Percentiles rank a stretch among this genome's conserved stretches.
Conservation (phyloP, 2,888 invertebrate genomes). For the Platynereis dumerilii region DNA sequence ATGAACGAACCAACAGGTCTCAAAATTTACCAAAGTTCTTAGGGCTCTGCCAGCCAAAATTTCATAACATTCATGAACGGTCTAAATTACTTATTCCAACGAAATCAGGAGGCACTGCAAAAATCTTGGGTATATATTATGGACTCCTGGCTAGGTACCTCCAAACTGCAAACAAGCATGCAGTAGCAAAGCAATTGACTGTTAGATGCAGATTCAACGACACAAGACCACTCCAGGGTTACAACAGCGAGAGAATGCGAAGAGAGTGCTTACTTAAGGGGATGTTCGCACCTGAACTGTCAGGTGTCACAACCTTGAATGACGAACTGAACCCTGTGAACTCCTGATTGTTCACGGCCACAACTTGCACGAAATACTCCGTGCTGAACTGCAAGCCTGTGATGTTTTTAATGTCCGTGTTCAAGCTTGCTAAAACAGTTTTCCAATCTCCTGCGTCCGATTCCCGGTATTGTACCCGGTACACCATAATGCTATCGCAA, state of each 20-base stretch:
- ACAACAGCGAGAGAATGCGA: too few relatives aligned
- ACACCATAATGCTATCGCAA: conserved; percentile 34
- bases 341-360: conserved; percentile 31
- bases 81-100: not conserved
- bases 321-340: conserved; percentile 26
- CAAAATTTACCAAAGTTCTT: too few relatives aligned
- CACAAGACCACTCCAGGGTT: too few relatives aligned
- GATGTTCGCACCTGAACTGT: not conserved
- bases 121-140: not conserved
- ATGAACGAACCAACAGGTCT: too few relatives aligned
- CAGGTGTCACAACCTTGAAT: conserved; percentile 17
- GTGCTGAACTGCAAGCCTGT: conserved; percentile 25
- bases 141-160: not conserved
- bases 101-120: not conserved
- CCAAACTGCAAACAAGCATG: too few relatives aligned
- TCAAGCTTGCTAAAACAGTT: conserved; percentile 18
- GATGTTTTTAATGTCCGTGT: conserved; percentile 22
- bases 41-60: too few relatives aligned
- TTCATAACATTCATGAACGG: too few relatives aligned
- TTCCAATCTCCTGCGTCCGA: conserved; percentile 7
- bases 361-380: conserved; percentile 28
- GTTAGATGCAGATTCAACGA: too few relatives aligned
- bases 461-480: conserved; percentile 28
- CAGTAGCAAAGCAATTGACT: too few relatives aligned
- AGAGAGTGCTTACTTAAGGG: conserved; percentile 12